Percentiles rank a stretch among this genome's conserved stretches.
phyloP scores from a whole-genome alignment of 1,140 invertebrate species.

The Heliconius himera region DNA sequence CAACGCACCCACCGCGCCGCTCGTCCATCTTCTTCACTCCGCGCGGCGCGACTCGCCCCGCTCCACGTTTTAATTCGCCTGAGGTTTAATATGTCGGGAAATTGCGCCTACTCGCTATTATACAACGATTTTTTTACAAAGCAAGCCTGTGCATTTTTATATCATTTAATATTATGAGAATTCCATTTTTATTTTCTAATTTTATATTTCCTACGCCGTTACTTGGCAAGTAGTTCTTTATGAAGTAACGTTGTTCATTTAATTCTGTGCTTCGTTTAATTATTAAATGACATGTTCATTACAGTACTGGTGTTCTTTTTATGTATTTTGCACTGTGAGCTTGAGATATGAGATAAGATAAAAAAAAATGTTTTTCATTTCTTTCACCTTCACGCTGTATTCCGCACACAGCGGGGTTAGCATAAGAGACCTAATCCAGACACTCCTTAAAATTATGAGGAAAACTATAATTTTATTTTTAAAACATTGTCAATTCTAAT shows the following conservation, averaged over 20 bases:
- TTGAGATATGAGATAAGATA: neutral
- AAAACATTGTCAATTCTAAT: too few species aligned
- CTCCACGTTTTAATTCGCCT: conserved; percentile 27
- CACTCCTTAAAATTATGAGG: too few species aligned
- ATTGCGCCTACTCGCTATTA: conserved; percentile 29
- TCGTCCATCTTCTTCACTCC: conserved; percentile 26
- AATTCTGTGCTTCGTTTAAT: neutral
- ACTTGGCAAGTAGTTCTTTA: neutral
- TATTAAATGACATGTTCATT: neutral
- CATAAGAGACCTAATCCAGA: too few species aligned
- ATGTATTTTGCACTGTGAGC: neutral
- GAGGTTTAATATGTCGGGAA: conserved; percentile 28
- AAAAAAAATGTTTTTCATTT: too few species aligned
- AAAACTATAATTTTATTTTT: too few species aligned
- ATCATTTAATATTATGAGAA: conserved; percentile 14
- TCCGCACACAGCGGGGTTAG: too few species aligned
- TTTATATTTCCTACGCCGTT: neutral
- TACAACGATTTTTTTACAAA: conserved; percentile 26
- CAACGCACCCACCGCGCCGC: neutral
- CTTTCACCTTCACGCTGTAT: too few species aligned
- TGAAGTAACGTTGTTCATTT: neutral
- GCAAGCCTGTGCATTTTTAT: conserved; percentile 15
- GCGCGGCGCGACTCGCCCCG: conserved; percentile 18
- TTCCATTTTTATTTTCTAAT: conserved; percentile 6
- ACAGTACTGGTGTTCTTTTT: neutral